Percentiles rank a stretch among this genome's conserved stretches.
These are phyloP conservation scores for Danio aesculapii DNA, from an alignment of 2,797 vertebrate species.

Conservation along the genomic window DNA sequence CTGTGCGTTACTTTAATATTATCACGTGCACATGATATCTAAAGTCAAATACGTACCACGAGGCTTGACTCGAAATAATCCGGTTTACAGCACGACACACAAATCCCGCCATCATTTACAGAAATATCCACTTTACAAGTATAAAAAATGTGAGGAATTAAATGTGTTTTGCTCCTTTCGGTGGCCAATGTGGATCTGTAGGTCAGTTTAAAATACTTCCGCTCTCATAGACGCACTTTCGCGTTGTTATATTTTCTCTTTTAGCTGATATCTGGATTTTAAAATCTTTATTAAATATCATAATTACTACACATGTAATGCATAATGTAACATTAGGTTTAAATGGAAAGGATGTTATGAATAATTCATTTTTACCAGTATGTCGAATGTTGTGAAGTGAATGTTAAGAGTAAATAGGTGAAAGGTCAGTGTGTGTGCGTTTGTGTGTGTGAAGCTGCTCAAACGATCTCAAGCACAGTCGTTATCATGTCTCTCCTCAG, in stretches of 20 bases:
- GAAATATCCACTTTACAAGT: background rate
- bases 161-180: background rate
- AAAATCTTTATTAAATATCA: background rate
- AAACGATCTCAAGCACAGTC: background rate
- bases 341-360: rapidly evolving
- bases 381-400: slow-evolving; percentile 30
- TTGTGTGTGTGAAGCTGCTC: background rate
- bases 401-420: background rate
- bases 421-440: background rate
- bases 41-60: slow-evolving; percentile 53
- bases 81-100: slow-evolving; percentile 13
- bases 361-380: background rate
- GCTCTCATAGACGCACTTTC: background rate
- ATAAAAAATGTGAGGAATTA: background rate
- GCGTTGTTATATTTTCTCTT: background rate
- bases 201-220: background rate
- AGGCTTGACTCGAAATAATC: slow-evolving; percentile 36
- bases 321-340: no score
- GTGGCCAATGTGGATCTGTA: background rate
- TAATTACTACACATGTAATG: background rate
- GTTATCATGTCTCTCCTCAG: slow-evolving; percentile 27
- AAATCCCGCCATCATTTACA: slow-evolving; percentile 48
- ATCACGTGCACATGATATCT: background rate
- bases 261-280: rapidly evolving
- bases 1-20: background rate